These are phyloP conservation scores for Takifugu bimaculatus DNA, from an alignment of 2,113 vertebrate species.

Conservation along the genomic window DNA sequence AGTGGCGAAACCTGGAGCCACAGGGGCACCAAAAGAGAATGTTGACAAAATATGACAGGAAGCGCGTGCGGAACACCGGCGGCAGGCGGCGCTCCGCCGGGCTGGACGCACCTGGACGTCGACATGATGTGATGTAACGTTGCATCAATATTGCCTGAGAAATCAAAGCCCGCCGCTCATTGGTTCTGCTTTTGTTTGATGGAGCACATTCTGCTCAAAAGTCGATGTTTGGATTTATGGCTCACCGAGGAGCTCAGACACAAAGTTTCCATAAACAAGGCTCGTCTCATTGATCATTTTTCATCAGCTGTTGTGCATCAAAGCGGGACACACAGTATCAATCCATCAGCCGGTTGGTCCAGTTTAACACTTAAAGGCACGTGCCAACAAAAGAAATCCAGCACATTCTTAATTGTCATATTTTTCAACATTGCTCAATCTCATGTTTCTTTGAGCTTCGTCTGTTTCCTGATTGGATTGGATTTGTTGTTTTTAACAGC, in stretches of 20 bases:
- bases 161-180: conserved; percentile 16
- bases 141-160: neutral
- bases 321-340: too few species aligned
- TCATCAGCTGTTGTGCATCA: neutral
- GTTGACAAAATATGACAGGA: too few species aligned
- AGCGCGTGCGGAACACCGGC: too few species aligned
- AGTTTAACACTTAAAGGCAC: too few species aligned
- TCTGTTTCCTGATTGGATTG: conserved; percentile 9
- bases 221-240: conserved; percentile 11
- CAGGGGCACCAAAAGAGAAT: too few species aligned
- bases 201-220: neutral
- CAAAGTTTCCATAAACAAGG: conserved; percentile 20
- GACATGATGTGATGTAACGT: neutral
- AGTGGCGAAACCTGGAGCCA: conserved; percentile 3
- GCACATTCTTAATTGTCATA: too few species aligned
- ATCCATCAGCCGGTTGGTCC: too few species aligned
- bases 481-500: conserved; percentile 51
- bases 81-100: too few species aligned
- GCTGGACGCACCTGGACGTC: neutral
- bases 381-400: too few species aligned
- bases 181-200: conserved; percentile 5
- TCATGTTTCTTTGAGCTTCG: neutral
- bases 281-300: conserved; percentile 20
- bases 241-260: conserved; percentile 16
- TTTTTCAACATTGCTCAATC: too few species aligned